Evolutionary conservation across 2,113 vertebrate genomes (phyloP), one percentile per base, ranked within the genome.

Genomic region (Poecilia latipinna): DNA sequence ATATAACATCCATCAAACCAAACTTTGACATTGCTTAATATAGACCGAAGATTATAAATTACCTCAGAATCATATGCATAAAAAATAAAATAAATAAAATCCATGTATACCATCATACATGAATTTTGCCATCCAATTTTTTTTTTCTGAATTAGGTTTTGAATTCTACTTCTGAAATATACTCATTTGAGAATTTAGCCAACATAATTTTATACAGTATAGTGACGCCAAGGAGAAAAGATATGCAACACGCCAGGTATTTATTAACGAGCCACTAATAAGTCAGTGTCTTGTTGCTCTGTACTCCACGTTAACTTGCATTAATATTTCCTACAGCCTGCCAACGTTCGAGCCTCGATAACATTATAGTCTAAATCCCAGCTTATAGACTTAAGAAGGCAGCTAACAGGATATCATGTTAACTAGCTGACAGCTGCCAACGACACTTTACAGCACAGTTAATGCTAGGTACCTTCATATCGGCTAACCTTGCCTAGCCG

Each of bases 311-410:
- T 33, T n/a, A 75, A 70, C 29, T 35, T 35, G 17, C 44, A 69
- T 61, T 65, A 3, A 74, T 19, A 35, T 61, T 85, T 74, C 61
- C 76, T 7, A n/a, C 29, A 51, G 57, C 65, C 62, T 48, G 72
- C 60, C 79, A 72, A 54, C 80, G 63, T 51, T 24, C 22, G 4
- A 73, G 73, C 57, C 82, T 42, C 33, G 37, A 67, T 72, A 57
- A 57, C n/a, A 37, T 74, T 67, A 82, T 48, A 79, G 1, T n/a
- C 51, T 51, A 86, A 91, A 91, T 84, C 90, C 83, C 85, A 78
- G 85, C 88, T 93, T 91, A 88, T n/a, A 57, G 82, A 28, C 72
- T 87, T 79, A 82, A 86, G 79, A 74, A 33, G 65, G n/a, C 44
- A 73, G 71, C 74, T 83, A 72, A 82, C 68, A 80, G 32, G 65